Base-by-base conservation (phyloP, 2,797 vertebrate species). In the Smutsia gigantea region DNA sequence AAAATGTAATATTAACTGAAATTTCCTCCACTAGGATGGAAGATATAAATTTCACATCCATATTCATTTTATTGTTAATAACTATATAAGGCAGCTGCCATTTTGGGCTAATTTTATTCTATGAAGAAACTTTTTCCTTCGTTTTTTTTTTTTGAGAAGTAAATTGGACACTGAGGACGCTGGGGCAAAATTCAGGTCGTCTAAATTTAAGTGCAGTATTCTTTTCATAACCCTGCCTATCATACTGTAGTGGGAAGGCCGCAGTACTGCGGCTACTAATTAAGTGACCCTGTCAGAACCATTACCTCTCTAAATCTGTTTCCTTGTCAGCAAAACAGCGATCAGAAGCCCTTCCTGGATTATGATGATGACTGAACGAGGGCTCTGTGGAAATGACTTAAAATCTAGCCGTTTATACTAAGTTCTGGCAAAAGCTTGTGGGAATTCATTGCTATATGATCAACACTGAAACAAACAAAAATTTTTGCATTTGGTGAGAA, bases 291-390 rank as follows among this genome's bases (percentile, higher is more conserved):
- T 72, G 74, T 83, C 9, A 96, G 89, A 87, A 93, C 86, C 46
- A 23, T 34, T 17, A 5, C 39, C 75, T 96, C 64, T 89, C n/a
- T 90, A 83, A 87, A 85, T 87, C 75, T 90, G 61, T 42, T 82
- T 87, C 53, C 87, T 79, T 94, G 71, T 92, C 94, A 95, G 84
- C 68, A 93, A 93, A 95, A 92, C 68, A 64, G 91, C 53, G 71
- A 82, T 79, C 53, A 59, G 69, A 57, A 81, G 42, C n/a, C 21
- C 64, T 92, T 59, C 42, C 34, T 79, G 77, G 17, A 37, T 42
- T 79, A 51, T 18, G 4, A 74, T 25, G 59, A 81, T 84, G 91
- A 94, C 87, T 71, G 94, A 93, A 90, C 42, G 15, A 95, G 81
- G 51, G 34, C 9, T n/a, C 25, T 29, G 15, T 83, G 39, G 79